phyloP scores from a whole-genome alignment of 35 echinoderm and acorn worm genomes.

The Apostichopus californicus region DNA sequence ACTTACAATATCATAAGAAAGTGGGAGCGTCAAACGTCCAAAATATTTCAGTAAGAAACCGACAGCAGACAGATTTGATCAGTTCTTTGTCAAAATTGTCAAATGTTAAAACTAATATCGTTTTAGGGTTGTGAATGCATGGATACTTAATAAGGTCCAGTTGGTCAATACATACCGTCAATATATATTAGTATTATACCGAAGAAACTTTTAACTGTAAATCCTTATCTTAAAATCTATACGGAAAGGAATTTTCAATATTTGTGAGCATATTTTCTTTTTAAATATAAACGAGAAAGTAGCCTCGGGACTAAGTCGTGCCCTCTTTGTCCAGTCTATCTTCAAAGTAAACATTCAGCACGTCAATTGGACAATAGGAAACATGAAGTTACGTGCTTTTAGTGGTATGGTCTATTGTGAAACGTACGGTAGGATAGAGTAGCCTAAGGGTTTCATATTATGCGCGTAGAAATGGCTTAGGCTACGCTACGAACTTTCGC shows the following conservation, averaged over 20 bases:
- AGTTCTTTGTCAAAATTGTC: no score
- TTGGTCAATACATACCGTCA: no score
- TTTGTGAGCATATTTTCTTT: background rate
- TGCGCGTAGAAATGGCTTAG: background rate
- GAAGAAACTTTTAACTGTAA: no score
- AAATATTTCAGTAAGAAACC: no score
- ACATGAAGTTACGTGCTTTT: conserved; percentile 13
- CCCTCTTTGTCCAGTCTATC: background rate
- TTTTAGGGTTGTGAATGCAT: no score
- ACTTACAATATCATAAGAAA: no score
- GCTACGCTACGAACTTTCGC: background rate
- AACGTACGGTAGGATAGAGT: conserved; percentile 6
- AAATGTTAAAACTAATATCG: no score
- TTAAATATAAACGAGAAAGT: background rate
- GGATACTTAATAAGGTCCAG: no score
- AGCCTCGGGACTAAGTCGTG: background rate
- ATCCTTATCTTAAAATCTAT: no score
- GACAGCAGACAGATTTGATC: no score
- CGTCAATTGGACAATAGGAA: conserved; percentile 2
- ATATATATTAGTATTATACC: no score
- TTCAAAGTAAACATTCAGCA: conserved; percentile 29
- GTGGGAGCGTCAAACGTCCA: no score
- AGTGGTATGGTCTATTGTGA: background rate
- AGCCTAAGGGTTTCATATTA: conserved; percentile 20
- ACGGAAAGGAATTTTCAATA: background rate